Evolutionary conservation across 1,140 invertebrate species (phyloP).

Genomic region (Teleopsis dalmanni): DNA sequence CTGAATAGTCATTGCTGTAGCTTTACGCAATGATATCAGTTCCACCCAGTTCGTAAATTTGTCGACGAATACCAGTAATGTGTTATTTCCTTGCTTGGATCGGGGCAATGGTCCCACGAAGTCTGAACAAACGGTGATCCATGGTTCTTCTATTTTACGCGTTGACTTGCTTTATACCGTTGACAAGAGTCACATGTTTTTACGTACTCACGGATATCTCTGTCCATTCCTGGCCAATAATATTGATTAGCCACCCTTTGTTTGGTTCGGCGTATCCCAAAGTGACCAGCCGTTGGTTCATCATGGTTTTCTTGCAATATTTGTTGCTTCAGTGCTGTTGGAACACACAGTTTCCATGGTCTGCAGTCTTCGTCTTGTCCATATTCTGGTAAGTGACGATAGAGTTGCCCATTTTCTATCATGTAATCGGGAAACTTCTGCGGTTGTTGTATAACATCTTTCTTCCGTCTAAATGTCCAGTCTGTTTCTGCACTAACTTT

Average conservation of each 20-base stretch:
- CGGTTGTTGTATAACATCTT: not conserved
- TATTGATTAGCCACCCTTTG: slow-evolving; percentile 19
- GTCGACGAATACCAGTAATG: slow-evolving; percentile 5
- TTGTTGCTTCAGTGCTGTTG: slow-evolving; percentile 11
- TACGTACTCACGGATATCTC: slow-evolving; percentile 20
- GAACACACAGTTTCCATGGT: slow-evolving; percentile 13
- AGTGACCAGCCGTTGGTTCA: slow-evolving; percentile 24
- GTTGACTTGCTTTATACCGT: slow-evolving; percentile 24
- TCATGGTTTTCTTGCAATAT: slow-evolving; percentile 26
- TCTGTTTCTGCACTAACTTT: too few species aligned
- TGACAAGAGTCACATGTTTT: slow-evolving; percentile 24
- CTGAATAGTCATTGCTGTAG: too few species aligned
- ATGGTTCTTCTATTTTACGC: not conserved
- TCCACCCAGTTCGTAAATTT: slow-evolving; percentile 7
- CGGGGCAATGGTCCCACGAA: slow-evolving; percentile 5
- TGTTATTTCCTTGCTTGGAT: slow-evolving; percentile 2
- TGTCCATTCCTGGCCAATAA: slow-evolving; percentile 29
- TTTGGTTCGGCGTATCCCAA: slow-evolving; percentile 22
- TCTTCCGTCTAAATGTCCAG: not conserved
- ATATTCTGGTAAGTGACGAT: not conserved
- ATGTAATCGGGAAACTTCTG: slow-evolving; percentile 2
- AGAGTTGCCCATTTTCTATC: not conserved
- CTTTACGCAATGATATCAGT: slow-evolving; percentile 3
- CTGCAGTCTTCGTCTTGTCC: not conserved
- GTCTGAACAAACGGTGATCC: not conserved